Evolutionary conservation across 2,797 vertebrate species (phyloP).

Genomic region (Mormyrops boulengeri): DNA sequence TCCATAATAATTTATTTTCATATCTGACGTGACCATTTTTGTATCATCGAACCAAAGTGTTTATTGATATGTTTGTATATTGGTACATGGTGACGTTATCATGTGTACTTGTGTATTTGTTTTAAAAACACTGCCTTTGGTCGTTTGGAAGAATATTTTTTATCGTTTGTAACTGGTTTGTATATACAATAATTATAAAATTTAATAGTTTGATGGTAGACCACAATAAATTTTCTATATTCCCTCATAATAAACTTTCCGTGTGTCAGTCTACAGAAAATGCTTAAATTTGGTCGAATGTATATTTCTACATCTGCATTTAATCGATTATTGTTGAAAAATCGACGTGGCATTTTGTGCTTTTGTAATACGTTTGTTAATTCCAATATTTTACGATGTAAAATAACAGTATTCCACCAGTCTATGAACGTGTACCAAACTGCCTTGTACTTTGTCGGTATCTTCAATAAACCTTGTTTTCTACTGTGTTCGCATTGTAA

Average conservation of each 20-base stretch:
- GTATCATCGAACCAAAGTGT: conserved; percentile 74
- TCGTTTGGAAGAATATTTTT: conserved; percentile 45
- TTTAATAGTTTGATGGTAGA: conserved; percentile 55
- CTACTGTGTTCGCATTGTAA: conserved; percentile 49
- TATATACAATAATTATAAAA: conserved; percentile 47
- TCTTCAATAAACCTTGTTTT: conserved; percentile 64
- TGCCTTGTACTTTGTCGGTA: conserved; percentile 70
- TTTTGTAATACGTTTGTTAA: conserved; percentile 50
- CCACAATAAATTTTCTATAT: conserved; percentile 46
- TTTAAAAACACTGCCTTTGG: conserved; percentile 41
- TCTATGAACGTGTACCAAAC: conserved; percentile 60
- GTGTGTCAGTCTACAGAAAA: conserved; percentile 36
- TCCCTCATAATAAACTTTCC: conserved; percentile 53
- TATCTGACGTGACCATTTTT: conserved; percentile 54
- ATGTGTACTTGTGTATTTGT: conserved; percentile 61
- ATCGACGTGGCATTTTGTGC: conserved; percentile 55
- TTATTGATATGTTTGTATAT: conserved; percentile 62
- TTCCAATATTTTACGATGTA: conserved; percentile 43
- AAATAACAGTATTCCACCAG: conserved; percentile 46
- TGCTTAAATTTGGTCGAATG: conserved; percentile 48
- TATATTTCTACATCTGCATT: conserved; percentile 53
- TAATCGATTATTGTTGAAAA: conserved; percentile 55
- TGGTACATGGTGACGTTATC: conserved; percentile 62
- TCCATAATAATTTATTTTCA: conserved; percentile 71
- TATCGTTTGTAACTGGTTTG: conserved; percentile 66